Base-by-base conservation (phyloP, 2,888 invertebrate species). In the Capitulum mitella region DNA sequence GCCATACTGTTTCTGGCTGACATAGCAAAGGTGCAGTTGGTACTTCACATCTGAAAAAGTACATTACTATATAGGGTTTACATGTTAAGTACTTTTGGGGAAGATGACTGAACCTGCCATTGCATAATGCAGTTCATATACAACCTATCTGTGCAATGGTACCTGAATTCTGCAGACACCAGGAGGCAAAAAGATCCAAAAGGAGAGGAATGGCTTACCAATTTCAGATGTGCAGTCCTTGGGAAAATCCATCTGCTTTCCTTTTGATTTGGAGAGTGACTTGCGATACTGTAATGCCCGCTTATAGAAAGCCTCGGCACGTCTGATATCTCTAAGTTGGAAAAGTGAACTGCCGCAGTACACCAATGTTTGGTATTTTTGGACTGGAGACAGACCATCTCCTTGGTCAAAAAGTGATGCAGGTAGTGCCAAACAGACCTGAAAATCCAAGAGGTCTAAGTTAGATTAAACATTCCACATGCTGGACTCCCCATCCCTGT, bases 271-370 rank as follows among this genome's bases (percentile, higher is more conserved):
- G 29, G 80, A 77, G n/a, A 91, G 85, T 80, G 89, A 88, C 84
- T 91, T 91, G 82, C 90, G 88, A 83, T 90, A 87, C 82, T 90
- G 89, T 34, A 93, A 84, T 0, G 91, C 90, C 81, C 89, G 89
- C 79, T 88, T 88, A 83, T 90, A 92, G 43, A 90, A 87, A 77
- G 89, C 89, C 84, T 92, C 91, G 0, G 93, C 92, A 83, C 89
- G 89, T 16, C 89, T 87, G 85, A 89, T 92, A 80, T 92, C 90
- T 61, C 89, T 88, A 54, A 89, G 86, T 78, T 91, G 87, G 84
- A 89, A 92, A 77, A 91, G 87, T 0, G 93, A 89, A 85, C 92
- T 91, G 5, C 90, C 93, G 84, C 91, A 90, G 83, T 90, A 91
- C 5, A 91, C 88, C 78, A 90, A 87, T 40, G 91, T 88, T 83